These are phyloP conservation scores for Dicranocentrus wangi DNA, from an alignment of 2,888 invertebrate species.

Conservation along the genomic window DNA sequence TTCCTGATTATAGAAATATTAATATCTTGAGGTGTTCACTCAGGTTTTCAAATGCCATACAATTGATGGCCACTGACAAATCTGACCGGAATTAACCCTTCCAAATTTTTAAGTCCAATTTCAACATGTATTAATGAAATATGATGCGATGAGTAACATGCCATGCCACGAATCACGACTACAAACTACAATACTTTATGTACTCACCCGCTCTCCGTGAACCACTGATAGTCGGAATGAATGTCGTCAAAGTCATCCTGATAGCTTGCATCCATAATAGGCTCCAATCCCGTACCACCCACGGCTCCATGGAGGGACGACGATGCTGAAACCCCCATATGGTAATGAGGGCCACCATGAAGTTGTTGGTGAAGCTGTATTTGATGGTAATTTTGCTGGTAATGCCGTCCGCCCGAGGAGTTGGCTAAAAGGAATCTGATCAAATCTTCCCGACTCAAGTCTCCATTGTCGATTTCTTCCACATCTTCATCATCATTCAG, in stretches of 20 bases:
- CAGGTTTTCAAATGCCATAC: too few relatives aligned
- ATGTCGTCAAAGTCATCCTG: slow-evolving; percentile 71
- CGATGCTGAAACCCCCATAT: slow-evolving; percentile 29
- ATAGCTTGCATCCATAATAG: slow-evolving; percentile 69
- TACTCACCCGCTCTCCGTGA: slow-evolving; percentile 70
- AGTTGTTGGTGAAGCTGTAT: slow-evolving; percentile 44
- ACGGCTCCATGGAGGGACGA: slow-evolving; percentile 50
- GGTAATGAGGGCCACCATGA: slow-evolving; percentile 23
- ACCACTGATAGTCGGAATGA: slow-evolving; percentile 71
- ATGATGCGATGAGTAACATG: too few relatives aligned
- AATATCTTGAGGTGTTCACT: too few relatives aligned
- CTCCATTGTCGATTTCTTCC: slow-evolving; percentile 38
- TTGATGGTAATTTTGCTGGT: background rate
- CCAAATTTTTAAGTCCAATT: too few relatives aligned
- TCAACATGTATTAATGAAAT: too few relatives aligned
- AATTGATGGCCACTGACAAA: too few relatives aligned
- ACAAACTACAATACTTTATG: too few relatives aligned
- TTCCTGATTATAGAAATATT: too few relatives aligned
- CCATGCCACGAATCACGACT: too few relatives aligned
- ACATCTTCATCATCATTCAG: slow-evolving; percentile 29
- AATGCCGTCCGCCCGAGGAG: slow-evolving; percentile 25
- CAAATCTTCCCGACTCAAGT: slow-evolving; percentile 56
- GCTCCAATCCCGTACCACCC: slow-evolving; percentile 59
- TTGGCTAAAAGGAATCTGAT: slow-evolving; percentile 56
- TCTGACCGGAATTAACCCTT: too few relatives aligned